These are phyloP conservation scores for Prosapia bicincta DNA, from an alignment of 2,888 invertebrate genomes.

Conservation along the genomic window DNA sequence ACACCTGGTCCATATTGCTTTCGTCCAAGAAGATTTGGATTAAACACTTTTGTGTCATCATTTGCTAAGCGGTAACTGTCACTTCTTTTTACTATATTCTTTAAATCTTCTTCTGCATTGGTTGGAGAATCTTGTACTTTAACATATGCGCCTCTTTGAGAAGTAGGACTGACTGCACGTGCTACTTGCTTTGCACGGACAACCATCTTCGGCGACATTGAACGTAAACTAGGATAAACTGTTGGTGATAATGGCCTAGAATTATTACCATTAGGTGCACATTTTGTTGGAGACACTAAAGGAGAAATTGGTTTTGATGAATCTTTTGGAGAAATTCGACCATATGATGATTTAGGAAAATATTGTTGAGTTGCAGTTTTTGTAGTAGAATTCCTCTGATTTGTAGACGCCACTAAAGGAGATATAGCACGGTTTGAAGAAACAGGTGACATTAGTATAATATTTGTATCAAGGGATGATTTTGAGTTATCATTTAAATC, in stretches of 20 bases:
- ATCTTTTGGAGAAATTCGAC: constrained; percentile 18
- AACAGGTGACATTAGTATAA: constrained; percentile 21
- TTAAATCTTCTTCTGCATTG: constrained; percentile 38
- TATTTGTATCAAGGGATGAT: constrained; percentile 14
- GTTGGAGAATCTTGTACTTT: constrained; percentile 60
- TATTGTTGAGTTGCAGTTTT: constrained; percentile 34
- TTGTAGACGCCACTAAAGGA: constrained; percentile 22
- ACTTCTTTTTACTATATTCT: constrained; percentile 66
- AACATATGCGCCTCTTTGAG: constrained; percentile 38
- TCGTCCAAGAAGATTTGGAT: constrained; percentile 43
- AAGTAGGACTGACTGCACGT: constrained; percentile 33
- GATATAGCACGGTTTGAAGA: constrained; percentile 26
- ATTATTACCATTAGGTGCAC: constrained; percentile 7
- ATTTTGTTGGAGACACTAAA: constrained; percentile 19
- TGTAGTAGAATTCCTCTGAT: constrained; percentile 16
- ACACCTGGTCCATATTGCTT: constrained; percentile 47
- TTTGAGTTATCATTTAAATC: constrained; percentile 12
- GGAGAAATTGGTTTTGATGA: constrained; percentile 26
- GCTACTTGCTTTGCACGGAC: constrained; percentile 31
- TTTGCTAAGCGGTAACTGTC: constrained; percentile 84
- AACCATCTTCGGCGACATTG: constrained; percentile 35
- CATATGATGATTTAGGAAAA: constrained; percentile 34
- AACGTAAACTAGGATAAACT: constrained; percentile 34
- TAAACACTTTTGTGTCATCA: constrained; percentile 50
- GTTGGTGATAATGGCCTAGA: constrained; percentile 37